A percentile compares a stretch with the other conserved stretches of the same genome.
Conservation (phyloP, 2,888 invertebrate species). For the Himalopsyche tibetana region DNA sequence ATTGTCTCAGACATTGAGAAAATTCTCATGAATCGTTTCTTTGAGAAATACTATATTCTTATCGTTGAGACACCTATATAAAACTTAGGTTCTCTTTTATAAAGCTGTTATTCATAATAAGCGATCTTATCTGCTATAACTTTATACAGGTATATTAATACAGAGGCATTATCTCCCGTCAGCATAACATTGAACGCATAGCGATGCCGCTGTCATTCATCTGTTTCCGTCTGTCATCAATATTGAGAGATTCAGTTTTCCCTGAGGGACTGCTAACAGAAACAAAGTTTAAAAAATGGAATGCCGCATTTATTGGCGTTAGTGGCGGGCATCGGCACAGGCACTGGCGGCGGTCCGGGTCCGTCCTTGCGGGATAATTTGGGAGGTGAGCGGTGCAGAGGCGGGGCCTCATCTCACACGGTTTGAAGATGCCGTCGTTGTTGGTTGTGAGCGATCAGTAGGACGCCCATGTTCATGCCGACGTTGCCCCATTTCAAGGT, state of each 20-base stretch:
- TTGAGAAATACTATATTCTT: neutral
- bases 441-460: constrained; percentile 78
- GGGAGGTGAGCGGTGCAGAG: constrained; percentile 67
- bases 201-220: neutral
- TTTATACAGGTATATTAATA: constrained; percentile 28
- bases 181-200: neutral
- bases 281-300: constrained; percentile 62
- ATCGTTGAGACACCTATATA: neutral
- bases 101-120: constrained; percentile 36
- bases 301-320: constrained; percentile 50
- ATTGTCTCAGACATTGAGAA: constrained; percentile 7
- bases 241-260: neutral
- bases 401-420: constrained; percentile 66
- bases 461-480: constrained; percentile 83
- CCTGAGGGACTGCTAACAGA: constrained; percentile 51
- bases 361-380: neutral
- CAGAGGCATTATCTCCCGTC: constrained; percentile 10
- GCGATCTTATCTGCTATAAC: constrained; percentile 5
- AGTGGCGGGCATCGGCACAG: neutral
- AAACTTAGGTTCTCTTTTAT: neutral
- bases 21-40: neutral
- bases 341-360: neutral
- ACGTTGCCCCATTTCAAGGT: constrained; percentile 84
- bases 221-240: neutral
- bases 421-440: constrained; percentile 69